Evolutionary conservation across 2,113 vertebrate genomes (phyloP), one percentile per base, ranked within the genome.

Genomic region (Rhinolophus sinicus): DNA sequence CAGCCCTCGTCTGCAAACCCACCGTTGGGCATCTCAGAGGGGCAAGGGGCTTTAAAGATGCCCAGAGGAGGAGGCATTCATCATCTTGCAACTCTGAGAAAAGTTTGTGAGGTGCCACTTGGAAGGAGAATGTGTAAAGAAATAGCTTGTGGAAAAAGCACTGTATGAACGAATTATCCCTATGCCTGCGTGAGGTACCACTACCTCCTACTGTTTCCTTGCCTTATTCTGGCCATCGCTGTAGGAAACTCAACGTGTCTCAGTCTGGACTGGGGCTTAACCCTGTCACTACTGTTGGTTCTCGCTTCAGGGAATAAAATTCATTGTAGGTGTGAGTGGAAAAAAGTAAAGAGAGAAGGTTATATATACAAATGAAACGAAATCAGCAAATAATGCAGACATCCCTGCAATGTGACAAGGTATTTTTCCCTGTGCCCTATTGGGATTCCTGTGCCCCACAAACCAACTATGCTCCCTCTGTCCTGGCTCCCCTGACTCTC

Each of bases 231-330:
- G 35, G 47, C 64, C 47, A 62, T 30, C n/a, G 26, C 58, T 54
- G 14, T 87, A 88, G 84, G 38, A 95, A 94, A 64, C 92, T 69
- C 84, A 82, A 22, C 40, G 67, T 56, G 65, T 26, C 72, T 81
- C 82, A 92, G 84, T 52, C 16, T 33, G 62, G 35, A 70, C 33
- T n/a, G 60, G 62, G 70, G 33, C 47, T 78, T 56, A 93, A 72
- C 26, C 77, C 47, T 7, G 10, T 84, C 69, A 73, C 62, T 83
- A 50, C 47, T 65, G 11, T 21, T 73, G 94, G 62, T 73, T 83
- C 91, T 84, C 0, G 6, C 65, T 88, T 9, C 52, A 70, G 52
- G 44, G 38, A 92, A 76, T 47, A 38, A 82, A 90, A 95, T 80
- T 56, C 50, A 80, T 75, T 90, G n/a, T 82, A 64, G 10, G 24